Base-by-base conservation (phyloP, 2,888 invertebrate species). In the Drosophila mayaguana region DNA sequence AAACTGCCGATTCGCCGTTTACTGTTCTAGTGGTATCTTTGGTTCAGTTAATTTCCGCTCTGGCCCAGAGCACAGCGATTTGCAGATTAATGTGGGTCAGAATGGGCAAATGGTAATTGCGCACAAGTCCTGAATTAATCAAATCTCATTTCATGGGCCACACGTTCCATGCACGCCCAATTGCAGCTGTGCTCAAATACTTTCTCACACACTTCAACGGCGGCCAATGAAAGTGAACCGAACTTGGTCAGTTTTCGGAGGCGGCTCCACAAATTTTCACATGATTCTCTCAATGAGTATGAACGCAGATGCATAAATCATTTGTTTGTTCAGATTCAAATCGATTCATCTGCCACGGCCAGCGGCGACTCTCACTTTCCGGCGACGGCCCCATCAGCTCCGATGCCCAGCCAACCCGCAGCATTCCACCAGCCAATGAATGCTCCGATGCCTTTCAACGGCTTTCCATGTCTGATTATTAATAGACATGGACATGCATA, bases 31-130 rank as follows among this genome's bases (percentile, higher is more conserved):
- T 53, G 51, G 50, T 42, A 59, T 71, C 65, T 63, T 50, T 28
- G 61, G 70, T 79, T 69, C 55, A 65, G 81, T 76, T 83, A 83
- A 83, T 83, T 85, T 83, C 86, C 83, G 86, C 73, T 72, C 61
- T 72, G 46, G 83, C 83, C 78, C 53, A 59, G 56, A 76, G 83
- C 83, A 25, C 71, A 66, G 51, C 67, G 71, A 78, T 85, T 83
- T 80, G 63, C 68, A 61, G 78, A 83, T 76, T 83, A 83, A 85
- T 85, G 76, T 83, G 83, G 83, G 83, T 83, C 83, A 85, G 61
- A 63, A 66, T 72, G 64, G 72, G 50, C 70, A 76, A 69, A 54
- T 67, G 68, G 83, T 74, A 76, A 80, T 80, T 78, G 83, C 56
- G 63, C 72, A 63, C 57, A 40, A 63, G 66, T 56, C 69, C 60